Base-by-base conservation (phyloP, 2,888 invertebrate species). In the Pachycephus smyrnensis region DNA sequence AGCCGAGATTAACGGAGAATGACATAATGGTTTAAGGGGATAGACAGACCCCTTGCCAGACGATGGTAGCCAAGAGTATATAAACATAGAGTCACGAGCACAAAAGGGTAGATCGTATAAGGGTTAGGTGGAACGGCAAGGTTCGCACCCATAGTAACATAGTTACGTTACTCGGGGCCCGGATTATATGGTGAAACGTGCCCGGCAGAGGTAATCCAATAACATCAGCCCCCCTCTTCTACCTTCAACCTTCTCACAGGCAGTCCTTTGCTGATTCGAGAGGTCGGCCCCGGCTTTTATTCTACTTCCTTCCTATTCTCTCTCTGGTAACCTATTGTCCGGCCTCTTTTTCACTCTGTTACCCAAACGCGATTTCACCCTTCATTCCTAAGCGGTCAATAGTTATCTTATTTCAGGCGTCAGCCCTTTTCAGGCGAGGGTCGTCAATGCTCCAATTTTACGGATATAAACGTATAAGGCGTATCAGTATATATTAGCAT, bases 171-270 rank as follows among this genome's bases (percentile, higher is more conserved):
- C 79, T 80, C 69, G 76, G 73, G 78, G 80, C 80, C 75, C 76
- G 82, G 86, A 86, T 86, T 86, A 86, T 82, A 81, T 80, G 80
- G 80, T 71, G 81, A 80, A 83, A 83, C 82, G 80, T 85, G 81
- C 76, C 80, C 55, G 82, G 80, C 78, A 79, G 77, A 77, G 81
- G 79, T 85, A 86, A 86, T 86, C 85, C 85, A 82, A 84, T 86
- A 85, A 85, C 81, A 79, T 77, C 77, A 73, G 73, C 77, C 78
- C 68, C 35, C 3, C 68, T 55, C 55, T 55, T 55, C 55, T 9
- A 55, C 55, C 55, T 55, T 23, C 23, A 2, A 55, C 55, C 55
- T 55, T 55, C 55, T 55, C 55, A 23, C 23, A 55, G 55, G 23
- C 55, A 23, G 55, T 55, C 55, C 55, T 55, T 23, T 55, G 55